Conservation (phyloP, 2,888 invertebrate genomes). For the Pelosia muscerda region DNA sequence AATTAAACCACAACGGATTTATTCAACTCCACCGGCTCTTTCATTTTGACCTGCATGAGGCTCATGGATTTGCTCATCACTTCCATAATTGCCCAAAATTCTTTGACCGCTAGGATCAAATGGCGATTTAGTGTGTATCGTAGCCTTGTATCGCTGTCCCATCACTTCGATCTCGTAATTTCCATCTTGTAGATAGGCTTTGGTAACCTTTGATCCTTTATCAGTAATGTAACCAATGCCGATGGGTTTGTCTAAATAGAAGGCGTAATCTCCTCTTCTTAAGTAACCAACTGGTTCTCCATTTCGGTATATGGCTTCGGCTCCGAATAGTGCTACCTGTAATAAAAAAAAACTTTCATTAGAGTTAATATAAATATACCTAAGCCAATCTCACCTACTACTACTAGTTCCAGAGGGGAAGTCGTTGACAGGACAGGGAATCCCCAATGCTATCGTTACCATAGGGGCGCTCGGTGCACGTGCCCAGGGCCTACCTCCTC, state of each 20-base stretch:
- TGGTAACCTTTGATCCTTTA: constrained; percentile 88
- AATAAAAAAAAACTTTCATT: constrained; percentile 21
- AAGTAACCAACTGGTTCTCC: constrained; percentile 92
- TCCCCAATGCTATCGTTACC: too few relatives aligned
- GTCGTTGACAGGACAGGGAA: too few relatives aligned
- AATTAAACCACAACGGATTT: constrained; percentile 48
- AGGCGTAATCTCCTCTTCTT: constrained; percentile 93
- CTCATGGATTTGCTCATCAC: constrained; percentile 78
- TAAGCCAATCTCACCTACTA: too few relatives aligned
- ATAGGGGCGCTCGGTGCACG: too few relatives aligned
- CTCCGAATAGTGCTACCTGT: constrained; percentile 92
- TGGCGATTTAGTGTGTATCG: constrained; percentile 90
- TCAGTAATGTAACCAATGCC: constrained; percentile 87
- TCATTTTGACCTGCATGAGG: constrained; percentile 82
- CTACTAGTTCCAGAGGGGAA: too few relatives aligned
- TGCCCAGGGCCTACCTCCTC: too few relatives aligned
- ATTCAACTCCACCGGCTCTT: constrained; percentile 82
- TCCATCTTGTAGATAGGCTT: constrained; percentile 89
- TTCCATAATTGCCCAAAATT: constrained; percentile 89
- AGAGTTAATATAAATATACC: too few relatives aligned
- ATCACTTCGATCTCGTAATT: constrained; percentile 93
- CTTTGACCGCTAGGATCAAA: constrained; percentile 94
- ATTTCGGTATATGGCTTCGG: constrained; percentile 94
- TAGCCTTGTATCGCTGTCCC: constrained; percentile 91
- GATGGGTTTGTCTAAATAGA: constrained; percentile 84